Evolutionary conservation across 2,113 vertebrate species (phyloP).

Genomic region (Parotia lawesii): DNA sequence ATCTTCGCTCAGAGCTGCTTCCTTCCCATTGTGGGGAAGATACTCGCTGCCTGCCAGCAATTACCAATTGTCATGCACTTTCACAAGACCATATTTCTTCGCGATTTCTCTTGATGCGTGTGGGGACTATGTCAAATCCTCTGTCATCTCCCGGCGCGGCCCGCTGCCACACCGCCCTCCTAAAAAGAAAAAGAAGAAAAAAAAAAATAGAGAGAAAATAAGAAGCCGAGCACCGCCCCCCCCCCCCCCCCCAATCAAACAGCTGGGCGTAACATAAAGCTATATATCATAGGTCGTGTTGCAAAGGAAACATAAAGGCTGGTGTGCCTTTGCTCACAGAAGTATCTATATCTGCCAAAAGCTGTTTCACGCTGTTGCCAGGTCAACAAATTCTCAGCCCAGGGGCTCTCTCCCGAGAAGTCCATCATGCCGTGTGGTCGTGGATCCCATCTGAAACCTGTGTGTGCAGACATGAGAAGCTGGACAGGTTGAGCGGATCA

Average conservation of each 20-base stretch:
- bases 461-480: background rate
- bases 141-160: conserved; percentile 30
- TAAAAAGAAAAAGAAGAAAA: background rate
- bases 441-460: background rate
- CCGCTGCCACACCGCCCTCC: background rate
- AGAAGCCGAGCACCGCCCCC: background rate
- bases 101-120: conserved; percentile 48
- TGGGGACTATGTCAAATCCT: conserved; percentile 48
- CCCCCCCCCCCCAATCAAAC: background rate
- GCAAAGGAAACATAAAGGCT: background rate
- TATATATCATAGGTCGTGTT: conserved; percentile 28
- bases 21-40: conserved; percentile 37
- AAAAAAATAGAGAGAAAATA: background rate
- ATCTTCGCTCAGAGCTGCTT: background rate
- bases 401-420: background rate
- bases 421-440: rapidly evolving
- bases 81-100: conserved; percentile 65
- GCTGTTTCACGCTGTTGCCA: background rate
- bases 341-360: background rate
- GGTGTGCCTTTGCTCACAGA: background rate
- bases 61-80: conserved; percentile 70
- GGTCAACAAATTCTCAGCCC: background rate
- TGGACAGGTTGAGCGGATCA: background rate
- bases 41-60: conserved; percentile 61
- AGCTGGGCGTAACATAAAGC: conserved; percentile 52